phyloP scores from a whole-genome alignment of 2,113 vertebrate species.

The Romanogobio albipinnatus region DNA sequence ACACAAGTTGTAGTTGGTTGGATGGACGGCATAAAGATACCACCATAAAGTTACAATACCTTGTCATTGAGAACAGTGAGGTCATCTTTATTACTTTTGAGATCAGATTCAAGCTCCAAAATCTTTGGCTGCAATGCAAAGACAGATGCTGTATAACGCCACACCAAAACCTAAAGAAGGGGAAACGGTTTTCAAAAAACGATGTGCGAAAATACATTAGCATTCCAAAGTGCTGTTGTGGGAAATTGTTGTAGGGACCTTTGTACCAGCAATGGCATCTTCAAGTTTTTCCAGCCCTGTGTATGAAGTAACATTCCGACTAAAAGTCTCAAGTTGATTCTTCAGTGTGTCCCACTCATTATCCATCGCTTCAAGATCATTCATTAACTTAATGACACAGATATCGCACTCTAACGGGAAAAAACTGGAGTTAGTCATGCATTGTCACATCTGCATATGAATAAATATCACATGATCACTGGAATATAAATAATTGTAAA shows the following conservation, averaged over 20 bases:
- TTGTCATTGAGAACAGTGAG: slow-evolving; percentile 77
- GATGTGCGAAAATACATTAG: background rate
- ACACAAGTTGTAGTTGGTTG: background rate
- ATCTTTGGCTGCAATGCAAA: slow-evolving; percentile 68
- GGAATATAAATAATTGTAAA: background rate
- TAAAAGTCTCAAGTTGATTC: slow-evolving; percentile 71
- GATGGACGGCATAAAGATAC: background rate
- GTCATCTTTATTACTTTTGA: slow-evolving; percentile 68
- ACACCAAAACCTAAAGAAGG: slow-evolving; percentile 75
- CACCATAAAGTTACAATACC: slow-evolving; percentile 64
- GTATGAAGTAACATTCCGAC: slow-evolving; percentile 45
- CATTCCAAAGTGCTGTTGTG: background rate
- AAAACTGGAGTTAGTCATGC: background rate
- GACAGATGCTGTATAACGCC: slow-evolving; percentile 60
- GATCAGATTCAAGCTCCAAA: slow-evolving; percentile 74
- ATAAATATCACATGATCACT: background rate
- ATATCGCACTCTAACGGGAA: slow-evolving; percentile 77
- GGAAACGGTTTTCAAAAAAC: background rate
- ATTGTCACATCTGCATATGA: background rate
- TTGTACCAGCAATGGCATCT: slow-evolving; percentile 69
- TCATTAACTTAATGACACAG: slow-evolving; percentile 78
- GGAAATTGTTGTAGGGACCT: slow-evolving; percentile 68
- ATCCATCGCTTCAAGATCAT: slow-evolving; percentile 72
- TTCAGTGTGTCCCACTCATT: slow-evolving; percentile 71
- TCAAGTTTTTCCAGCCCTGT: slow-evolving; percentile 74